Evolutionary conservation across 2,888 invertebrate species (phyloP).

Genomic region (Graphium colonna): DNA sequence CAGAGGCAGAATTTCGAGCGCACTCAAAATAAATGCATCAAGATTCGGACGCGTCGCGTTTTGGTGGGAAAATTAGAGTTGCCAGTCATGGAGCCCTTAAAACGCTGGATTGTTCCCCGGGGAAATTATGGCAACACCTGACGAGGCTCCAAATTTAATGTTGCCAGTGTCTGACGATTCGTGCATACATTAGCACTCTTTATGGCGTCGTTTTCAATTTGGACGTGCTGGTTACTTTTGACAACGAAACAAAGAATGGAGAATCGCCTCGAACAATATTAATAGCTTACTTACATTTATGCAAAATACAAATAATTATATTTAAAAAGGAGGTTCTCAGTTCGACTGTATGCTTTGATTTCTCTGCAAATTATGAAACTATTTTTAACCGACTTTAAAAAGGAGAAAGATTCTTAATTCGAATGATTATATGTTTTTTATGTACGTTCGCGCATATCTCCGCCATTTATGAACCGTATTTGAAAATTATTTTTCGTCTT

Average conservation of each 20-base stretch:
- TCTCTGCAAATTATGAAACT: too few relatives aligned
- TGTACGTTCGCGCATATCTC: too few relatives aligned
- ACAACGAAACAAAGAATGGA: background rate
- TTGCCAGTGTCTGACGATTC: conserved; percentile 35
- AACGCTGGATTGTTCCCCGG: conserved; percentile 70
- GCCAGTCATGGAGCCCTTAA: conserved; percentile 73
- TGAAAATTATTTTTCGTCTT: too few relatives aligned
- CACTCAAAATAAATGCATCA: conserved; percentile 13
- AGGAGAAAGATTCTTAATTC: too few relatives aligned
- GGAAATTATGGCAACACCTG: conserved; percentile 80
- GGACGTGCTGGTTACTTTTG: background rate
- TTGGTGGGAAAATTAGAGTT: conserved; percentile 61
- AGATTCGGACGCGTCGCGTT: conserved; percentile 27
- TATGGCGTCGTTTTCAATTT: conserved; percentile 11
- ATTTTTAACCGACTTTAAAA: too few relatives aligned
- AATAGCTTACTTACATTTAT: too few relatives aligned
- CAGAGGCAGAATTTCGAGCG: background rate
- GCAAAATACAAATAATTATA: too few relatives aligned
- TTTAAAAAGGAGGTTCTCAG: too few relatives aligned
- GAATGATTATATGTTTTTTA: too few relatives aligned
- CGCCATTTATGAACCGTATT: too few relatives aligned
- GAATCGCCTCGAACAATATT: too few relatives aligned
- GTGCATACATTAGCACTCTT: conserved; percentile 26
- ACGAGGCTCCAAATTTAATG: conserved; percentile 78
- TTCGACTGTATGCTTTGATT: too few relatives aligned